These are phyloP conservation scores for Panthera uncia DNA, from an alignment of 2,113 vertebrate species.

Conservation along the genomic window DNA sequence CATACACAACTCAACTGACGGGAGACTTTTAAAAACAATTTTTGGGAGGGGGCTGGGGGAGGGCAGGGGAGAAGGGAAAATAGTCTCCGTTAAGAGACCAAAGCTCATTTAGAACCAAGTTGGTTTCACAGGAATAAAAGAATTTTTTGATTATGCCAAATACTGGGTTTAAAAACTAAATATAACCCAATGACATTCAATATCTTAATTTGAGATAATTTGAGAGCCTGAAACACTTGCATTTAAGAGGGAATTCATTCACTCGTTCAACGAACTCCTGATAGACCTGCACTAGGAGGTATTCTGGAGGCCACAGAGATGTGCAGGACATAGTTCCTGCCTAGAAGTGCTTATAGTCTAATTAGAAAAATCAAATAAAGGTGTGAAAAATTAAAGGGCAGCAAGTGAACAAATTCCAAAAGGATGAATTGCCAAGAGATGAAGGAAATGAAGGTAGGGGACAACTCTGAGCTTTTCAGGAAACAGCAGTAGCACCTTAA, in stretches of 20 bases:
- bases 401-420: conserved; percentile 17
- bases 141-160: conserved; percentile 36
- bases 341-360: not conserved
- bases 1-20: not conserved
- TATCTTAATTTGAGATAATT: not conserved
- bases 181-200: conserved; percentile 19
- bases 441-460: not conserved
- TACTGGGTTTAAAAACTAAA: conserved; percentile 2
- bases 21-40: not conserved
- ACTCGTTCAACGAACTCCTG: conserved; percentile 4
- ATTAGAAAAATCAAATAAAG: conserved; percentile 4
- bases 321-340: not conserved
- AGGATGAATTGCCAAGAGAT: not conserved
- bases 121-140: conserved; percentile 4
- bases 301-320: not conserved
- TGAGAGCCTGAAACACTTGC: not conserved
- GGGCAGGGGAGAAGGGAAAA: not conserved
- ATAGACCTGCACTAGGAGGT: not conserved
- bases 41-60: no score
- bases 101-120: not conserved
- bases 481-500: not conserved
- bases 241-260: conserved; percentile 36
- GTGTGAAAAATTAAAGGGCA: not conserved
- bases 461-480: not conserved
- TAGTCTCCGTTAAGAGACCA: not conserved